These are phyloP conservation scores for Hydra vulgaris DNA, from an alignment of 30 jellyfish, hydroid and myxozoan genomes.

Conservation along the genomic window DNA sequence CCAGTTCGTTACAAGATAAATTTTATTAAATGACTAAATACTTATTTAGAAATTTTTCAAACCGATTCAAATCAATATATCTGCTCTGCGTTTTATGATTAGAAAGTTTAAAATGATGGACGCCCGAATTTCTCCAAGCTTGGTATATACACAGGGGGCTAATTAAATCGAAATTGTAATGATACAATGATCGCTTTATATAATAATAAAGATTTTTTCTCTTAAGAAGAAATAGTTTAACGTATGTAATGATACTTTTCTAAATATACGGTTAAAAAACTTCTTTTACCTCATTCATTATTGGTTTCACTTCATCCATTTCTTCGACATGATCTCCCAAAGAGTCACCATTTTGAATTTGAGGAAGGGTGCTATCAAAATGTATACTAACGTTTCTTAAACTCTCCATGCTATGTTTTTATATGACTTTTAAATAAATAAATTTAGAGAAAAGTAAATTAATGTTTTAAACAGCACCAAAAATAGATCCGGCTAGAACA, in stretches of 20 bases:
- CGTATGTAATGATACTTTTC: not conserved
- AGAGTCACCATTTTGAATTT: slow-evolving; percentile 6
- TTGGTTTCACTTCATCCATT: not conserved
- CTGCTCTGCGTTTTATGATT: not conserved
- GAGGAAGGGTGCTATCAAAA: slow-evolving; percentile 12
- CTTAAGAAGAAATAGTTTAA: not conserved
- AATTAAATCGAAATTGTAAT: not conserved
- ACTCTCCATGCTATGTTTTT: not conserved
- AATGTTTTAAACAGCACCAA: not conserved
- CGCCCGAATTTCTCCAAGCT: not conserved
- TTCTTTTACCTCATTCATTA: not conserved
- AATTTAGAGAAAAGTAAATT: not conserved
- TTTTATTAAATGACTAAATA: no score
- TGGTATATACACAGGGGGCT: not conserved
- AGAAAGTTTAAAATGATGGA: not conserved
- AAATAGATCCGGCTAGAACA: not conserved
- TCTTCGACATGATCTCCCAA: not conserved
- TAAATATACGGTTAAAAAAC: not conserved
- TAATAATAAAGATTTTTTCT: not conserved
- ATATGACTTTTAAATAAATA: not conserved
- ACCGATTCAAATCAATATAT: no score
- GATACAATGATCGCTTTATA: not conserved
- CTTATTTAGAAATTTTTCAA: no score
- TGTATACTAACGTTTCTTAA: not conserved
- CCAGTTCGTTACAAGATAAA: not conserved